These are phyloP conservation scores for Pseudomyrmex dendroicus DNA, from an alignment of 1,140 invertebrate genomes.

Conservation along the genomic window DNA sequence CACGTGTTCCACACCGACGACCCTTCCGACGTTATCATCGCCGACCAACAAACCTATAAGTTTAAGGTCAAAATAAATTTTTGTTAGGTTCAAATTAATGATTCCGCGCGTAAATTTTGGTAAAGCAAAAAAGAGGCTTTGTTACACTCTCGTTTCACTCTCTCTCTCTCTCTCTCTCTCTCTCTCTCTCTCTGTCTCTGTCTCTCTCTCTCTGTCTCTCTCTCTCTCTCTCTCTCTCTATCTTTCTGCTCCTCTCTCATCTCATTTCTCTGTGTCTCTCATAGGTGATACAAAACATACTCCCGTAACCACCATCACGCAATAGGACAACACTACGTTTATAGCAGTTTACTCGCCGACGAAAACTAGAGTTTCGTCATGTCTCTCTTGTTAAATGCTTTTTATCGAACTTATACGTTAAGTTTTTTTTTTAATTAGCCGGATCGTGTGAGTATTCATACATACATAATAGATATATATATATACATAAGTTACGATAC, in stretches of 20 bases:
- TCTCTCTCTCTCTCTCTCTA: no score
- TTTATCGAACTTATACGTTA: constrained; percentile 10
- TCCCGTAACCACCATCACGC: not conserved
- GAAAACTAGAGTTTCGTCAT: constrained; percentile 9
- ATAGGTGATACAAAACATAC: constrained; percentile 14
- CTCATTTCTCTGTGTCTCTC: constrained; percentile 7
- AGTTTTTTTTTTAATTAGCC: constrained; percentile 19
- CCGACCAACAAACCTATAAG: constrained; percentile 59
- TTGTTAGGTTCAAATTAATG: constrained; percentile 38
- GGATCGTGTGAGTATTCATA: constrained; percentile 8
- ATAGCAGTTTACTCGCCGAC: not conserved
- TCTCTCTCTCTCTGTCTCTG: no score
- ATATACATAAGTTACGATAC: not conserved
- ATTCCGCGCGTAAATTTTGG: constrained; percentile 27
- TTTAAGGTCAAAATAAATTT: constrained; percentile 81
- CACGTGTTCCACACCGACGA: constrained; percentile 67
- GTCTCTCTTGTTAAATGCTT: constrained; percentile 25
- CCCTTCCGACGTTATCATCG: constrained; percentile 75
- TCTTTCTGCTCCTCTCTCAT: no score
- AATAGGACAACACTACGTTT: not conserved
- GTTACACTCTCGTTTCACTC: constrained; percentile 14
- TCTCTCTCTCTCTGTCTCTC: not conserved
- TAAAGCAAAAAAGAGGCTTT: constrained; percentile 71
- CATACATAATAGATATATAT: no score
- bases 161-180: constrained; percentile 14